Conservation (phyloP, 2,797 vertebrate species). For the Somateria mollissima region DNA sequence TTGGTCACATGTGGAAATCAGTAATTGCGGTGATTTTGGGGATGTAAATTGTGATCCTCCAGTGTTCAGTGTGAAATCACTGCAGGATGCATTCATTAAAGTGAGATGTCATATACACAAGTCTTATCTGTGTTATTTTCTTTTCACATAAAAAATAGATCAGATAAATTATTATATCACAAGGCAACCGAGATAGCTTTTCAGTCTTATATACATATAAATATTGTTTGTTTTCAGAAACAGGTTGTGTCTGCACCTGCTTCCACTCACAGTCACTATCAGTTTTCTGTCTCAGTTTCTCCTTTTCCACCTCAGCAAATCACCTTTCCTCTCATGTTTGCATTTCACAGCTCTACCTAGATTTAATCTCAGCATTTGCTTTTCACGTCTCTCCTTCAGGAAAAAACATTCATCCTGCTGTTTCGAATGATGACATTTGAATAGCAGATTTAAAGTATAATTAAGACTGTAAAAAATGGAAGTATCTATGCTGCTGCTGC, state of each 20-base stretch:
- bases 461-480: background rate
- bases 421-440: background rate
- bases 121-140: background rate
- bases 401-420: background rate
- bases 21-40: background rate
- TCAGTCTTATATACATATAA: background rate
- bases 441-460: background rate
- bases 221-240: background rate
- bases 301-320: background rate
- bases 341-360: background rate
- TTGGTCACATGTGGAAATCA: background rate
- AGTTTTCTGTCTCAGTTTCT: background rate
- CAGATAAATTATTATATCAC: background rate
- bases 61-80: background rate
- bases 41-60: background rate
- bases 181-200: background rate
- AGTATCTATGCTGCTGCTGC: background rate
- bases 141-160: background rate
- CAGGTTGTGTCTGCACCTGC: background rate
- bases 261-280: background rate
- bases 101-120: background rate
- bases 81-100: background rate
- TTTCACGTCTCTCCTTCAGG: background rate
- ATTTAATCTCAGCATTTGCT: background rate
- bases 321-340: background rate